Evolutionary conservation across 2,888 invertebrate genomes (phyloP).

Genomic region (Nephrotoma flavescens): DNA sequence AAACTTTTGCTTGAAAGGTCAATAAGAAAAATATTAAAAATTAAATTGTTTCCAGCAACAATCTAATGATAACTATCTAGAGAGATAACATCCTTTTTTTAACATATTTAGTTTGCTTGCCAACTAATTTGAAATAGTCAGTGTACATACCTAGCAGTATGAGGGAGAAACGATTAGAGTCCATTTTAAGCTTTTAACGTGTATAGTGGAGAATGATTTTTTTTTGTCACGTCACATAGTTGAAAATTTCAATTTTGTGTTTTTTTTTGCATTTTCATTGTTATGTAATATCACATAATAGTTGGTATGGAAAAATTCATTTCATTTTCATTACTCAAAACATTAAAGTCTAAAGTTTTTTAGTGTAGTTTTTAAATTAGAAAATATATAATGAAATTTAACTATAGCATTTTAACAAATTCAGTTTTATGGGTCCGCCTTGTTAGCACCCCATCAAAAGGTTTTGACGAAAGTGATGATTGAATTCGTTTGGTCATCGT

Average conservation of each 20-base stretch:
- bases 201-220: not conserved
- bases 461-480: too few species aligned
- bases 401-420: too few species aligned
- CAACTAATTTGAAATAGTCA: not conserved
- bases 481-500: too few species aligned
- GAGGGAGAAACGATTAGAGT: not conserved
- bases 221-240: not conserved
- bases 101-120: not conserved
- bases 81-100: not conserved
- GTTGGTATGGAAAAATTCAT: too few species aligned
- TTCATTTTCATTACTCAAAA: too few species aligned
- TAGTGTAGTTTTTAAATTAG: too few species aligned
- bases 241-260: not conserved
- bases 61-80: not conserved
- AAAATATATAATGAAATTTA: too few species aligned
- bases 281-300: too few species aligned
- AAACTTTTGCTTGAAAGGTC: not conserved
- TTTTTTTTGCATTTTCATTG: not conserved
- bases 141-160: not conserved
- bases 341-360: too few species aligned
- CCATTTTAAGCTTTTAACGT: not conserved
- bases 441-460: too few species aligned
- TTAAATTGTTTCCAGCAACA: not conserved
- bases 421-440: too few species aligned
- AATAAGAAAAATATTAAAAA: not conserved